phyloP scores from a whole-genome alignment of 1,140 invertebrate species.

The Batillaria attramentaria region DNA sequence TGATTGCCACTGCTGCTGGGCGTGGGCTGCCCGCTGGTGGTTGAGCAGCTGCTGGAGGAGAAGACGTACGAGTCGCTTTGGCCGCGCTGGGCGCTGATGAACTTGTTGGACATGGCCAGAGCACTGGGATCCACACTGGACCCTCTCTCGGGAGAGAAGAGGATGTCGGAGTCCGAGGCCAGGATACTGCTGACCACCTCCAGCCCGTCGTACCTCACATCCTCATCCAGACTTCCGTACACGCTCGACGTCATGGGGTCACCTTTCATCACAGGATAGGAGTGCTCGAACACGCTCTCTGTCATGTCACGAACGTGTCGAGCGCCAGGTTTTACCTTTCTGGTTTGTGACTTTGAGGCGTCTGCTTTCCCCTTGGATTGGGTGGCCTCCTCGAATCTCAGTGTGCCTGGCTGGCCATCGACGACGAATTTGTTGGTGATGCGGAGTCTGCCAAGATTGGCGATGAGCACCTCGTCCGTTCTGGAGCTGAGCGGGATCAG shows the following conservation, averaged over 20 bases:
- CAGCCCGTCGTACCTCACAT: slow-evolving; percentile 36
- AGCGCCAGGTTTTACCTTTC: not conserved
- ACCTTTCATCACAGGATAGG: slow-evolving; percentile 39
- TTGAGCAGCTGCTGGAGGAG: slow-evolving; percentile 2
- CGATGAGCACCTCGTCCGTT: slow-evolving; percentile 83
- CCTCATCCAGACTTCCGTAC: slow-evolving; percentile 65
- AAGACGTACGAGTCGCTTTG: slow-evolving; percentile 31
- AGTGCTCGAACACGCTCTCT: slow-evolving; percentile 55
- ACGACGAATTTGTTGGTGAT: slow-evolving; percentile 80
- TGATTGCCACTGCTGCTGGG: not conserved
- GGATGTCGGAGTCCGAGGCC: slow-evolving; percentile 41
- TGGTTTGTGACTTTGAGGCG: not conserved
- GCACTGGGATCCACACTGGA: slow-evolving; percentile 54
- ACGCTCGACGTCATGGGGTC: slow-evolving; percentile 69
- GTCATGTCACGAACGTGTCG: slow-evolving; percentile 46
- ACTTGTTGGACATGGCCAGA: not conserved
- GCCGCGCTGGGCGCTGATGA: not conserved
- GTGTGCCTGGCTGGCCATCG: slow-evolving; percentile 61
- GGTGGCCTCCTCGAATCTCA: slow-evolving; percentile 43
- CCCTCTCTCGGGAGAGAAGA: slow-evolving; percentile 36
- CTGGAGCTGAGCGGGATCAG: slow-evolving; percentile 89
- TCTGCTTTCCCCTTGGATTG: slow-evolving; percentile 22
- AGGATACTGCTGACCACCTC: slow-evolving; percentile 27
- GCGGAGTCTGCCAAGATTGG: slow-evolving; percentile 86
- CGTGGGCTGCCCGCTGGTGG: not conserved